These are phyloP conservation scores for Argyresthia albistria DNA, from an alignment of 2,888 invertebrate species.

Conservation along the genomic window DNA sequence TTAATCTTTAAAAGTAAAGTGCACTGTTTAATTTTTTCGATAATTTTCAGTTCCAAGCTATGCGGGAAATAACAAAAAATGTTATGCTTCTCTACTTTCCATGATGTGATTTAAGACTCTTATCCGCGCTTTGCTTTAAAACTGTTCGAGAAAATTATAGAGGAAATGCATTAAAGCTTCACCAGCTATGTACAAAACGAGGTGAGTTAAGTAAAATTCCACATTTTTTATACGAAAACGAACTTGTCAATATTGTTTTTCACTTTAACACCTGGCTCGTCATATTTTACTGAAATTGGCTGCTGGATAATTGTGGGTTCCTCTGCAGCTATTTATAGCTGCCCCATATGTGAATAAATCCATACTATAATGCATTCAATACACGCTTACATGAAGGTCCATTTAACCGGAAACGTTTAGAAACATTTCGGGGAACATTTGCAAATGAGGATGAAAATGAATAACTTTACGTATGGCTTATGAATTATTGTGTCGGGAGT, in stretches of 20 bases:
- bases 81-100: not conserved
- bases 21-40: not conserved
- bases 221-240: not conserved
- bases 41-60: not conserved
- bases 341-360: too few relatives aligned
- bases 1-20: not conserved
- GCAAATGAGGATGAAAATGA: too few relatives aligned
- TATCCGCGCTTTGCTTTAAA: not conserved
- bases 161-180: not conserved
- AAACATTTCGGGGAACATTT: too few relatives aligned
- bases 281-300: too few relatives aligned
- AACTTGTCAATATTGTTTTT: not conserved
- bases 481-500: too few relatives aligned
- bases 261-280: not conserved
- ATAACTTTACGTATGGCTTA: too few relatives aligned
- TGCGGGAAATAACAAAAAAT: not conserved
- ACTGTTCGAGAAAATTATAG: not conserved
- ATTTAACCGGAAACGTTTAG: too few relatives aligned
- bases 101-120: constrained; percentile 3
- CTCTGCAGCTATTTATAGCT: too few relatives aligned
- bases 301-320: too few relatives aligned
- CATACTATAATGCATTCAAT: too few relatives aligned
- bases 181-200: not conserved
- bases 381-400: too few relatives aligned
- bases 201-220: not conserved